Base-by-base conservation (phyloP, 2,888 invertebrate genomes). In the Ochlodes sylvanus region DNA sequence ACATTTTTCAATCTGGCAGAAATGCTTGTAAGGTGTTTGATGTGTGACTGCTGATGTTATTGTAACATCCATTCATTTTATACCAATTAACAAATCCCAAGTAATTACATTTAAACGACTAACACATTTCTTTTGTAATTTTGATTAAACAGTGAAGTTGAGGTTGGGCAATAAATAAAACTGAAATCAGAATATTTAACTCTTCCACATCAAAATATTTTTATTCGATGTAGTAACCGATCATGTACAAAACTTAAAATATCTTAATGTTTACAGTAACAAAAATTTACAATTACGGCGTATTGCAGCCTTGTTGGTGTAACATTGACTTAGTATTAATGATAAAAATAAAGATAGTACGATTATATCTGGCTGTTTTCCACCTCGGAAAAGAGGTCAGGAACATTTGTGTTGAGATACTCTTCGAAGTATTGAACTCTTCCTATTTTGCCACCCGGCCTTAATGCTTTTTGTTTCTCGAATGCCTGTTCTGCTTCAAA, bases 401-500 rank as follows among this genome's bases (percentile, higher is more conserved):
- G 60, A 15, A 66, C 1, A 32, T 60, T 54, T 14, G 66, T 66
- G 0, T 60, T 66, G 32, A 61, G 55, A 17, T 38, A 52, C 12
- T 61, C 67, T 56, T 67, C 67, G 44, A 61, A 67, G 1, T 44
- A 55, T 41, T 47, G 67, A n/a, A 27, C n/a, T 19, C 55, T 61
- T 60, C 66, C 66, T 12, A 44, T 9, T 61, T 67, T 67, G 6
- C 61, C 38, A 47, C 12, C 61, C 2, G 55, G 7, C 12, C 19
- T 55, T 56, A 34, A 55, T 21, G 58, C 60, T 63, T 56, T 73
- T 14, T 65, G 67, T 58, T 71, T 73, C 15, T 61, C 63, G 69
- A 86, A 82, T 55, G 86, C 81, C 1, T 81, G 34, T 76, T 89
- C 85, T 54, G 86, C 88, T 17, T 83, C 84, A 2, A 21, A n/a